Conservation (phyloP, 2,797 vertebrate genomes). For the Microhierax caerulescens region DNA sequence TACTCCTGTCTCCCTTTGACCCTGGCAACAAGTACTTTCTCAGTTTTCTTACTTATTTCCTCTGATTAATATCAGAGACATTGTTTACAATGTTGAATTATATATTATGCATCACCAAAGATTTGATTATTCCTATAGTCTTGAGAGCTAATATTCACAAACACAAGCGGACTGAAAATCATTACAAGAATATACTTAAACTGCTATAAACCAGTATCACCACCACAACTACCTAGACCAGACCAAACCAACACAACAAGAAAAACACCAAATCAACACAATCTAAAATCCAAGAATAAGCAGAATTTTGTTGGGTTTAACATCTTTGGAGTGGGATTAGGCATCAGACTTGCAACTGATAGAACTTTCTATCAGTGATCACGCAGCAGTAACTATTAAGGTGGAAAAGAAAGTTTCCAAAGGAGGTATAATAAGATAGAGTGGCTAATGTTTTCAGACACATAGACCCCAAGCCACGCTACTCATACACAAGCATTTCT, state of each 20-base stretch:
- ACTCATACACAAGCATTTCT: not conserved
- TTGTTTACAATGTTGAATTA: not conserved
- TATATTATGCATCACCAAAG: not conserved
- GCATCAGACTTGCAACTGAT: not conserved
- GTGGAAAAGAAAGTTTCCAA: not conserved
- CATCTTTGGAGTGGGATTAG: not conserved
- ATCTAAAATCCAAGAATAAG: not conserved
- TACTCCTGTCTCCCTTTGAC: not conserved
- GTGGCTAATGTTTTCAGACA: not conserved
- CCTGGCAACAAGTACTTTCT: not conserved
- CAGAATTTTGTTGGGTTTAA: not conserved
- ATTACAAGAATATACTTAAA: not conserved
- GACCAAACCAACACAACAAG: not conserved
- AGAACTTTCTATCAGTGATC: not conserved
- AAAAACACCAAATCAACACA: not conserved
- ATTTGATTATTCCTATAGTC: not conserved
- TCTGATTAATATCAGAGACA: not conserved
- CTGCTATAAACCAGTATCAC: not conserved
- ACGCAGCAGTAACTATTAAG: not conserved
- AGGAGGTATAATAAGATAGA: not conserved
- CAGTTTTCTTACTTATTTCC: not conserved
- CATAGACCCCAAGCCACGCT: accelerated
- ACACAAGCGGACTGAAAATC: not conserved
- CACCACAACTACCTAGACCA: not conserved
- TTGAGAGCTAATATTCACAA: not conserved